A percentile compares a stretch with the other conserved stretches of the same genome.
Evolutionary conservation across 2,888 invertebrate genomes (phyloP).

Genomic region (Diarsia dahlii): DNA sequence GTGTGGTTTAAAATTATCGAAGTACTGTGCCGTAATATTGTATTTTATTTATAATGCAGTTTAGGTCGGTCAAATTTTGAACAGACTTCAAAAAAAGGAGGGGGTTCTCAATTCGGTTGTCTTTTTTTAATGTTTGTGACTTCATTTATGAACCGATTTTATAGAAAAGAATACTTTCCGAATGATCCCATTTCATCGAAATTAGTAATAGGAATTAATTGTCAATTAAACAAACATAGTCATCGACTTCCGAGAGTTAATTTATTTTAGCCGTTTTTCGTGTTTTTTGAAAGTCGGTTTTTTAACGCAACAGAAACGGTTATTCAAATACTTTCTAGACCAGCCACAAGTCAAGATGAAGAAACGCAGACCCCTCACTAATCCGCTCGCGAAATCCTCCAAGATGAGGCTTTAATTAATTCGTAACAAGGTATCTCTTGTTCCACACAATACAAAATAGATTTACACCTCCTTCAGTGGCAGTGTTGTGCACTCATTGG

Average conservation of each 20-base stretch:
- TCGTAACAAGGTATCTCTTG: conserved; percentile 53
- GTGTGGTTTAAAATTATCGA: background rate
- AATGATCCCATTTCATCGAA: no score
- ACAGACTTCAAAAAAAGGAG: no score
- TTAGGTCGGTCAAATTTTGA: background rate
- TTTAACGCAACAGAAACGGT: background rate
- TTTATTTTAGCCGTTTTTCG: no score
- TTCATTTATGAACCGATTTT: no score
- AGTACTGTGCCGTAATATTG: background rate
- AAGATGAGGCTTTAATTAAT: conserved; percentile 69
- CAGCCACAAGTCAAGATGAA: background rate
- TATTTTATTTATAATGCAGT: background rate
- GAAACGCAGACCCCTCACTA: background rate
- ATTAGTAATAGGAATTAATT: no score
- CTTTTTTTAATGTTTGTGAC: no score
- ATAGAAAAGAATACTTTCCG: no score
- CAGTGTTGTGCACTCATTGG: conserved; percentile 68
- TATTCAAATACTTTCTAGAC: background rate
- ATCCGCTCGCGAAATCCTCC: conserved; percentile 34
- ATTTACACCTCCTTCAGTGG: conserved; percentile 69
- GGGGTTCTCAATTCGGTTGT: no score
- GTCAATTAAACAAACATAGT: no score
- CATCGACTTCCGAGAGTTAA: no score
- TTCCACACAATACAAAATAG: conserved; percentile 61
- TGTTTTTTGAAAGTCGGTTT: background rate